Evolutionary conservation across 2,797 vertebrate genomes (phyloP), one percentile per base, ranked within the genome.

Genomic region (Helicolenus hilgendorfi): DNA sequence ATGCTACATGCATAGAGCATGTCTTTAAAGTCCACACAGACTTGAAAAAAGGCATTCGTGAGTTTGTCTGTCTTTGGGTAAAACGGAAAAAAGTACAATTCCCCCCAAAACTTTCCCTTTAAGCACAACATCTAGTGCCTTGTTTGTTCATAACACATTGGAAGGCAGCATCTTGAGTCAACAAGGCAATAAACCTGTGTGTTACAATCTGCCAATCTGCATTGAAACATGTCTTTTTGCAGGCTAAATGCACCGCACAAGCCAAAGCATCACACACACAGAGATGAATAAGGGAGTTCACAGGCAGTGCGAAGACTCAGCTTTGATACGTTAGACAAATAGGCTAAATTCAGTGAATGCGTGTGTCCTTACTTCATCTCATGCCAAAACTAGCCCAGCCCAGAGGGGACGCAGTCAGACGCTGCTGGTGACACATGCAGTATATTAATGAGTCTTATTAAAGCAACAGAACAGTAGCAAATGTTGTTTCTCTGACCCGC

Each of bases 371-470:
- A 72, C 80, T 88, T 91, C 72, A 87, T 83, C 78, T 90, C 84
- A 76, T 81, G 86, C 84, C 84, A 81, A 89, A 91, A 85, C 86
- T 85, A 88, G 73, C 86, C 84, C 69, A 69, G 81, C 86, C 90
- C 84, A 88, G 90, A 92, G 85, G 89, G 87, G 83, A 94, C 71
- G 45, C 89, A 86, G 88, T 92, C 90, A 87, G 79, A 91, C 74
- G 20, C 88, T 87, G 90, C 83, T 80, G 72, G 84, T 94, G 93
- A 93, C 94, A 95, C 86, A 92, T 92, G 87, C 86, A 71, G 91
- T 93, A 91, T 94, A 93, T 95, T 92, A 94, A 95, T 93, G 93
- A 95, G 89, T 92, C 92, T 91, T 91, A 92, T 93, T 95, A 91
- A 94, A 94, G 92, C 93, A 90, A 84, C 86, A 93, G 74, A 91